Conservation (phyloP, 2,797 vertebrate genomes). For the Chelon auratus region DNA sequence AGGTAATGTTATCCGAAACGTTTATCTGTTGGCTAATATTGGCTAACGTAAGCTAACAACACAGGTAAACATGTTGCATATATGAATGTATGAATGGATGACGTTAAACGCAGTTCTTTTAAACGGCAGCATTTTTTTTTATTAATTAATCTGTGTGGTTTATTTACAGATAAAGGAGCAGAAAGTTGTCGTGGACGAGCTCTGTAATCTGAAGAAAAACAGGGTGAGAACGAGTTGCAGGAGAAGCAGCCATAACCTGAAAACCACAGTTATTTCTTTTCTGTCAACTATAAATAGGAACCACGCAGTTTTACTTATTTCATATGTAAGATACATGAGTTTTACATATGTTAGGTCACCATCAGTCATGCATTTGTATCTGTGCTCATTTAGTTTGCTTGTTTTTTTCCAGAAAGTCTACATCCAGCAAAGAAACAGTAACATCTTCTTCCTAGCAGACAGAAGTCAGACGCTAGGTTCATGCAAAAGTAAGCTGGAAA, state of each 20-base stretch:
- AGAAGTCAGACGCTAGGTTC: constrained; percentile 86
- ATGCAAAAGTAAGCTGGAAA: constrained; percentile 89
- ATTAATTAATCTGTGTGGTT: background rate
- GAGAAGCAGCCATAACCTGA: no score
- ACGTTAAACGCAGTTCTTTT: background rate
- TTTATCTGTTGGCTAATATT: background rate
- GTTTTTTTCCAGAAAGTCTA: constrained; percentile 88
- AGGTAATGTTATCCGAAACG: constrained; percentile 66
- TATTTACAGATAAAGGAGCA: constrained; percentile 91
- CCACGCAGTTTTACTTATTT: no score
- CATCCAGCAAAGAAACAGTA: constrained; percentile 93
- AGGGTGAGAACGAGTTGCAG: constrained; percentile 80
- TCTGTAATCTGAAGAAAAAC: constrained; percentile 95
- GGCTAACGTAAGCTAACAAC: background rate
- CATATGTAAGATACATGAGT: no score
- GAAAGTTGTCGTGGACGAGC: constrained; percentile 92
- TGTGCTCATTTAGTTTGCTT: background rate
- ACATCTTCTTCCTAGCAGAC: constrained; percentile 94
- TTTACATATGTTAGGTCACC: no score
- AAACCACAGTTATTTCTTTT: no score
- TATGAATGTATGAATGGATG: background rate
- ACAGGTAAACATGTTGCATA: background rate
- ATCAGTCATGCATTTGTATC: background rate
- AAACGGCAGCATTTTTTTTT: background rate
- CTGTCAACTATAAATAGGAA: no score